phyloP scores from a whole-genome alignment of 2,888 invertebrate genomes.

The Standfussiana lucernea region DNA sequence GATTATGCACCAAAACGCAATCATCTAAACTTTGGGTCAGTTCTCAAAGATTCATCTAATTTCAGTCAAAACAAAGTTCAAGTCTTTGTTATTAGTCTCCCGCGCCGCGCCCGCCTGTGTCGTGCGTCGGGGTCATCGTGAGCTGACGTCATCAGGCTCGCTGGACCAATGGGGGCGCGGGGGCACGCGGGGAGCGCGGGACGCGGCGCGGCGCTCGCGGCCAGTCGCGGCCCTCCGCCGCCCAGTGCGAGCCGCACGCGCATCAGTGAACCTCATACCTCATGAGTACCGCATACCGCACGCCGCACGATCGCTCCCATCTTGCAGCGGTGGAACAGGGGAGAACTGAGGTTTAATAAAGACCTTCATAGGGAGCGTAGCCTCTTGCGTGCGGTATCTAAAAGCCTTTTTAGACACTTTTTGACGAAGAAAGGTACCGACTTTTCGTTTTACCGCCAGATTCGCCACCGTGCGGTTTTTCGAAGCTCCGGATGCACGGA shows the following conservation, averaged over 20 bases:
- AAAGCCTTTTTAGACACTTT: slow-evolving; percentile 28
- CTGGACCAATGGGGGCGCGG: slow-evolving; percentile 77
- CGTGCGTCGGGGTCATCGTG: slow-evolving; percentile 72
- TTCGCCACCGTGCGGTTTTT: slow-evolving; percentile 77
- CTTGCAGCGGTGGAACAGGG: slow-evolving; percentile 74
- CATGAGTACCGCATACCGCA: slow-evolving; percentile 74
- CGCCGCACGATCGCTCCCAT: slow-evolving; percentile 85
- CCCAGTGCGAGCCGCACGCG: slow-evolving; percentile 81
- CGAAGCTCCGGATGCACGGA: slow-evolving; percentile 70
- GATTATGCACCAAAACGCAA: not conserved
- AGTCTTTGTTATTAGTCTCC: slow-evolving; percentile 44
- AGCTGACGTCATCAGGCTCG: slow-evolving; percentile 84
- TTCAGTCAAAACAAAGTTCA: slow-evolving; percentile 19
- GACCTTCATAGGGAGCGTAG: slow-evolving; percentile 36
- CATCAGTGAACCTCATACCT: slow-evolving; percentile 69
- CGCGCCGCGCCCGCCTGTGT: slow-evolving; percentile 62
- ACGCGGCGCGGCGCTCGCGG: slow-evolving; percentile 76
- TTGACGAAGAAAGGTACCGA: slow-evolving; percentile 10
- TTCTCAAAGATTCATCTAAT: not conserved
- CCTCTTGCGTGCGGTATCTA: slow-evolving; percentile 48
- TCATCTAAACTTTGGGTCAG: not conserved
- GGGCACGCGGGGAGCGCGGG: slow-evolving; percentile 67
- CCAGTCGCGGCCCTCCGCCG: slow-evolving; percentile 83
- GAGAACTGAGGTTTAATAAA: slow-evolving; percentile 52
- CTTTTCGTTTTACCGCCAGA: slow-evolving; percentile 68